These are phyloP conservation scores for Drosophila suboccidentalis DNA, from an alignment of 2,888 invertebrate genomes.

Conservation along the genomic window DNA sequence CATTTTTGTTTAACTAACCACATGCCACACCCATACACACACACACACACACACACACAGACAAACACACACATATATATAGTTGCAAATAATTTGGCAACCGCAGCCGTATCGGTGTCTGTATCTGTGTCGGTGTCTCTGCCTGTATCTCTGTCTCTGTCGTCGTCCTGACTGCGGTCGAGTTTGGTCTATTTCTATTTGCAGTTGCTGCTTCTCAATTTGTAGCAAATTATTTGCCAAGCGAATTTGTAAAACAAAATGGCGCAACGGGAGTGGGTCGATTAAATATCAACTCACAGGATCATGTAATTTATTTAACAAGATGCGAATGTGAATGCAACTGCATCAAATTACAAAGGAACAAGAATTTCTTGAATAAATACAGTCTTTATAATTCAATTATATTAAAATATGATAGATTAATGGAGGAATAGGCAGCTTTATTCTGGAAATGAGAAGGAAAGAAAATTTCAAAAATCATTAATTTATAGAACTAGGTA, in stretches of 20 bases:
- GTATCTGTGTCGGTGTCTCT: constrained; percentile 4
- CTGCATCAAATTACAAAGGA: not conserved
- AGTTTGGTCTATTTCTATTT: constrained; percentile 30
- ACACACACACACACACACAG: constrained; percentile 57
- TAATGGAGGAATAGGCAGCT: not conserved
- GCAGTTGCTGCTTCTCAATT: constrained; percentile 35
- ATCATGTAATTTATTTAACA: not conserved
- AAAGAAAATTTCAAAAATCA: no score
- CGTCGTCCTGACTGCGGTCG: constrained; percentile 32
- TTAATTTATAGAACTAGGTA: no score
- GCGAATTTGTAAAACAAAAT: constrained; percentile 25
- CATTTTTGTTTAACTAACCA: constrained; percentile 73
- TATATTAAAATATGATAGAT: not conserved
- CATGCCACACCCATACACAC: constrained; percentile 65
- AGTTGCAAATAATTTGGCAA: constrained; percentile 67
- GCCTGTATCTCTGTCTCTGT: constrained; percentile 9
- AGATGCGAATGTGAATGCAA: not conserved
- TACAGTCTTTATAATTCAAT: not conserved
- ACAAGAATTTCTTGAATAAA: not conserved
- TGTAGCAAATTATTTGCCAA: constrained; percentile 38
- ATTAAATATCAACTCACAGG: constrained; percentile 3
- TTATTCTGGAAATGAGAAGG: no score
- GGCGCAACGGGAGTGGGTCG: constrained; percentile 16
- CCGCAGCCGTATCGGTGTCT: constrained; percentile 43
- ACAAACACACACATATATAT: constrained; percentile 17